Percentiles rank a stretch among this genome's conserved stretches.
Conservation (phyloP, 2,113 vertebrate species). For the Gallinago undulata region DNA sequence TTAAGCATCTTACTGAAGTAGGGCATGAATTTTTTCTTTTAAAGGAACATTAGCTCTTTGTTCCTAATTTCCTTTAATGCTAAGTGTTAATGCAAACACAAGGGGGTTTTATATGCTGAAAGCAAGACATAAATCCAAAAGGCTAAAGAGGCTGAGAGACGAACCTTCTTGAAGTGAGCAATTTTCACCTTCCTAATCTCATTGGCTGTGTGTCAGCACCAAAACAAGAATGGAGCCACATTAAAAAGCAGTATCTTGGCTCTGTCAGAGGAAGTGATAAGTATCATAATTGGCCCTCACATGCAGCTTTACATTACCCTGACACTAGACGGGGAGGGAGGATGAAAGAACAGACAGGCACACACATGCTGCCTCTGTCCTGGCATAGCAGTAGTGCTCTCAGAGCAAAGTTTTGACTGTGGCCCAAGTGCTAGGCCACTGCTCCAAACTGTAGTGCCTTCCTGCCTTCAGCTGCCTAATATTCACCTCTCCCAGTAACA, state of each 20-base stretch:
- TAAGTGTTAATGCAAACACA: constrained; percentile 11
- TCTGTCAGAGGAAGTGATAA: constrained; percentile 31
- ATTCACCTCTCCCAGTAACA: not conserved
- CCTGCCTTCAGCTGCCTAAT: not conserved
- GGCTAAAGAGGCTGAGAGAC: not conserved
- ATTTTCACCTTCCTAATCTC: constrained; percentile 3
- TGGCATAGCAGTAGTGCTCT: not conserved
- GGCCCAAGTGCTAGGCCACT: not conserved
- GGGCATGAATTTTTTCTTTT: constrained; percentile 38
- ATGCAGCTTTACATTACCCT: constrained; percentile 16
- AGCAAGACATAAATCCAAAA: constrained; percentile 28
- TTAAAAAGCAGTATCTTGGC: constrained; percentile 28
- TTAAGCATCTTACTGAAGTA: constrained; percentile 64
- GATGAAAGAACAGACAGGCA: constrained; percentile 36
- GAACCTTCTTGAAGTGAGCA: not conserved
- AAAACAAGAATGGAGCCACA: constrained; percentile 47
- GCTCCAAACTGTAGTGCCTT: not conserved
- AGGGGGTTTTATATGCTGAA: constrained; percentile 1
- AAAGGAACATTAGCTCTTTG: constrained; percentile 52
- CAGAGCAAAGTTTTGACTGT: not conserved
- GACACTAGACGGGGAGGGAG: not conserved
- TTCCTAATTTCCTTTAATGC: constrained; percentile 26
- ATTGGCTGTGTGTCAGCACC: constrained; percentile 32
- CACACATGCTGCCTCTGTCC: not conserved
- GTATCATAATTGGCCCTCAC: constrained; percentile 46